Base-by-base conservation (phyloP, 2,888 invertebrate species). In the Conistra vaccinii region DNA sequence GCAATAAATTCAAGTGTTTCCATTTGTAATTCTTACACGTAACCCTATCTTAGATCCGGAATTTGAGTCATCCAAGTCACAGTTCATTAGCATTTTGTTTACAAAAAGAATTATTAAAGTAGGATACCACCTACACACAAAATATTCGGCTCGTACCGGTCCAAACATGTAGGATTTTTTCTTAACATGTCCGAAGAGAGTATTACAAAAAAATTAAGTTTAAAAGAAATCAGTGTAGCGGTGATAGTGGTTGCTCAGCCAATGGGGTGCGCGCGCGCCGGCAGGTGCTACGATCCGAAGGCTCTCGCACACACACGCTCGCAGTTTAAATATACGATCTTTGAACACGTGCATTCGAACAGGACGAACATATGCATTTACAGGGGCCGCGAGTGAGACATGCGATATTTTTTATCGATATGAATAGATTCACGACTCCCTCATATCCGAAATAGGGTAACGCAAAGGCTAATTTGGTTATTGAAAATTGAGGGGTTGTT, bases 381-480 rank as follows among this genome's bases (percentile, higher is more conserved):
- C 45, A 86, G 69, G 82, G 81, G 74, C 88, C 73, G 81, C 79
- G 93, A 96, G 89, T 81, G 93, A 90, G 96, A 96, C 81, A 80
- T 85, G 83, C 70, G 86, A 94, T 92, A 93, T 95, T 96, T 96
- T 96, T 96, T 96, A 95, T 95, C 89, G 92, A 92, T 91, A 92
- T 94, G 95, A 95, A 96, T 96, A 96, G 95, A 96, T 96, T 96
- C 96, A 96, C 95, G 95, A 96, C 95, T 96, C 95, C 95, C 95
- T 94, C 95, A 94, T 96, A 95, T 96, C 94, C 95, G 95, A 96
- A 96, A 96, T 96, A 96, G 96, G 96, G 96, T 96, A 96, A 96
- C 96, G 96, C 95, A 96, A 96, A 96, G 96, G 96, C 96, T 96
- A 96, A 96, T 96, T 96, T 96, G 96, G 96, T 96, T 96, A 96